phyloP scores from a whole-genome alignment of 2,113 vertebrate genomes.

The Anthoscopus minutus region DNA sequence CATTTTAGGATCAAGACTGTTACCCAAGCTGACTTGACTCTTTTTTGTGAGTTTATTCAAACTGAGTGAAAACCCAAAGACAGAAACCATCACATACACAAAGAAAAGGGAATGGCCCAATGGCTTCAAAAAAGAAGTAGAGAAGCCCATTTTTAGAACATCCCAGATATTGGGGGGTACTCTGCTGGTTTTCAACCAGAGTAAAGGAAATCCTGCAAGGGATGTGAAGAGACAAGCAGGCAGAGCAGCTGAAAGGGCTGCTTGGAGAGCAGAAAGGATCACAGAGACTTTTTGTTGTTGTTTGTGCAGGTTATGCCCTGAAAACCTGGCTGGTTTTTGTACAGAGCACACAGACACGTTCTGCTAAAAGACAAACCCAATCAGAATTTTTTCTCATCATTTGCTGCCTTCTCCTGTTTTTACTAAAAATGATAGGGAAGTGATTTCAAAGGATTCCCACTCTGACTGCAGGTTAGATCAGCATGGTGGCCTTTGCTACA shows the following conservation, averaged over 20 bases:
- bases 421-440: not conserved
- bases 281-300: not conserved
- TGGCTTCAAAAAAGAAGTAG: not conserved
- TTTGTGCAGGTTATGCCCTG: not conserved
- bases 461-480: not conserved
- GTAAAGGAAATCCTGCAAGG: not conserved
- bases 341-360: not conserved
- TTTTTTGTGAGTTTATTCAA: not conserved
- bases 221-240: not conserved
- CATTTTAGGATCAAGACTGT: not conserved
- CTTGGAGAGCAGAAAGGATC: not conserved
- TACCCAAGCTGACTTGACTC: not conserved
- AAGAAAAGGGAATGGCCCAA: not conserved
- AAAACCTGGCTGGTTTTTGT: not conserved
- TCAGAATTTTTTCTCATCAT: not conserved
- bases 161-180: not conserved
- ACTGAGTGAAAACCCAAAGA: not conserved
- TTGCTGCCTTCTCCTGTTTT: not conserved
- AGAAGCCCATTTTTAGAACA: not conserved
- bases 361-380: not conserved
- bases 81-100: fast-evolving
- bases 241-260: not conserved
- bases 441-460: not conserved
- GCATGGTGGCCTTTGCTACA: fast-evolving
- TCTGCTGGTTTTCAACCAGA: not conserved